Base-by-base conservation (phyloP, 2,113 vertebrate genomes). In the Anhinga anhinga region DNA sequence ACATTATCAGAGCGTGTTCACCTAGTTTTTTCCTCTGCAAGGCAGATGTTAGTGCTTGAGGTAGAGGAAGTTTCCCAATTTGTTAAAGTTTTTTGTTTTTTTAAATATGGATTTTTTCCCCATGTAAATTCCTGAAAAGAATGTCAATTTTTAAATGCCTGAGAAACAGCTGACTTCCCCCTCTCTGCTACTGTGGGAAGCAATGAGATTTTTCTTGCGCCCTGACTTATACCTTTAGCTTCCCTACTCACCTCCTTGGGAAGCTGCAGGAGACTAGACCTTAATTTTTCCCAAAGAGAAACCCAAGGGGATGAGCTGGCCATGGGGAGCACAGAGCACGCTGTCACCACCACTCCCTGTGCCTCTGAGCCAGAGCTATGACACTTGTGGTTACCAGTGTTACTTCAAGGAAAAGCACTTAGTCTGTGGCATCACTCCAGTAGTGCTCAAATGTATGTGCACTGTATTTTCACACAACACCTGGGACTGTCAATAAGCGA, bases 301-400 rank as follows among this genome's bases (percentile, higher is more conserved):
- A 70, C 19, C 29, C 6, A 27, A 73, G 20, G 38, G 36, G 16
- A 45, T 83, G 71, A 78, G 61, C 32, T 21, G 50, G 49, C n/a
- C 4, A 6, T 2, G 2, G 7, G 13, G 12, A 88, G 62, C 40
- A 66, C 27, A 34, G 71, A 52, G 61, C 22, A 29, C 15, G 14
- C 30, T 13, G 17, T 18, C 71, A 79, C 9, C 21, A 11, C 10
- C 11, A 3, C 42, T 67, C 14, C 47, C 15, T 8, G 1, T 10
- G 55, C 53, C 79, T 71, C 49, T 13, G 14, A 36, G 38, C 59
- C 53, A 56, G 66, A 56, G 61, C 49, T 86, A 34, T 30, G 86
- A 63, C 38, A 34, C 32, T 36, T 11, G 3, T 25, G 38, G 34
- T 1, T 82, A 49, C 42, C 8, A 0, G 0, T 55, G 59, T 18